Evolutionary conservation across 2,797 vertebrate species (phyloP), one percentile per base, ranked within the genome.

Genomic region (Columba guinea): DNA sequence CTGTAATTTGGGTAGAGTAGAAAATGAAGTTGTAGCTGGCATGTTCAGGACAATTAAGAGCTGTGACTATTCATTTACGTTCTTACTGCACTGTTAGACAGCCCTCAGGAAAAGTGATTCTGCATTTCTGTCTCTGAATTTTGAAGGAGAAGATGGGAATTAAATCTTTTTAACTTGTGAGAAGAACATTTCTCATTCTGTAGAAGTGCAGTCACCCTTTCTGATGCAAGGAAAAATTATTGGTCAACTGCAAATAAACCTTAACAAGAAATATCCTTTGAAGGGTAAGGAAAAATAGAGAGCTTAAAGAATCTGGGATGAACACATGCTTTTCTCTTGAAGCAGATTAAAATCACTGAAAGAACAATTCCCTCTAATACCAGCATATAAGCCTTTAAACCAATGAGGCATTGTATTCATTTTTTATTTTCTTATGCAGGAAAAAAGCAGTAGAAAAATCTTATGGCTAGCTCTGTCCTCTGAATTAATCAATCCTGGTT

Each of bases 281-380:
- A 91, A 93, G 13, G 26, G 32, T 60, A 84, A 70, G 44, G 86
- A 39, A 65, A 84, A 95, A 73, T 49, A 69, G 68, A 65, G n/a
- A 86, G 20, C 9, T 64, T 71, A 67, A 51, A 64, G 49, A 27
- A 24, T 65, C 53, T 71, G 12, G n/a, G n/a, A 65, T 49, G 69
- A 83, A 13, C 22, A 32, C 22, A 34, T 51, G 39, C 28, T 91
- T 90, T 83, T 79, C 6, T 78, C 39, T 93, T 89, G 34, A 78
- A 55, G n/a, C 34, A 83, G 65, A 86, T 59, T 65, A 94, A 93
- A 93, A 58, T 62, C 15, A 48, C 58, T 74, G 37, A 70, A 68
- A 79, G 48, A 84, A 71, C 48, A 62, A 69, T 78, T 85, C 10
- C 1, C 10, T 87, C 67, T 89, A 60, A 34, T 48, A 10, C 23